phyloP scores from a whole-genome alignment of 2,797 vertebrate species.

The Hylomyscus alleni region DNA sequence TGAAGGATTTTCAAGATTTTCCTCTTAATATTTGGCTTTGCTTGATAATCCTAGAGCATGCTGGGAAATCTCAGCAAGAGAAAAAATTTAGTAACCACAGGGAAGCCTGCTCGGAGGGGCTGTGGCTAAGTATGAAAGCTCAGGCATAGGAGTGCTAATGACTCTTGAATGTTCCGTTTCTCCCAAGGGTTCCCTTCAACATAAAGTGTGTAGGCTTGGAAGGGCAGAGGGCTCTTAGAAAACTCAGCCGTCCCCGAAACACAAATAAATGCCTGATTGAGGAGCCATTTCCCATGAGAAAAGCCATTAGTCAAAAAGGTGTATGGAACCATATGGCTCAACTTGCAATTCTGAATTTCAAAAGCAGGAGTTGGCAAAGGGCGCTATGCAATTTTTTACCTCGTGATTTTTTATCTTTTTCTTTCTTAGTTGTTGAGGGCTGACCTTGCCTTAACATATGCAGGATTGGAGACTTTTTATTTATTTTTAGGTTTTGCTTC shows the following conservation, averaged over 20 bases:
- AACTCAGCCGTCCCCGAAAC: slow-evolving; percentile 58
- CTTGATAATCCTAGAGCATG: slow-evolving; percentile 82
- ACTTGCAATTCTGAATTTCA: slow-evolving; percentile 71
- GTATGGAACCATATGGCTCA: slow-evolving; percentile 43
- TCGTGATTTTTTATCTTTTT: slow-evolving; percentile 54
- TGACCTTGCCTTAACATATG: slow-evolving; percentile 40
- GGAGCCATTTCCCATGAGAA: slow-evolving; percentile 66
- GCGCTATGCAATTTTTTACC: slow-evolving; percentile 9
- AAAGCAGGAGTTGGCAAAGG: slow-evolving; percentile 63
- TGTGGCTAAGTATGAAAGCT: slow-evolving; percentile 72
- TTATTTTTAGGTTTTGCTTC: neutral
- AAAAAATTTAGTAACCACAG: slow-evolving; percentile 77
- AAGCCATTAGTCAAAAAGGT: slow-evolving; percentile 61
- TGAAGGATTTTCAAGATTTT: slow-evolving; percentile 82
- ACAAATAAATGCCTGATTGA: slow-evolving; percentile 59
- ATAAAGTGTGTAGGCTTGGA: slow-evolving; percentile 10
- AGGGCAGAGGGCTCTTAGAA: slow-evolving; percentile 51
- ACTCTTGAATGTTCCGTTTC: slow-evolving; percentile 69
- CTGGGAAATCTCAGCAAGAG: slow-evolving; percentile 84
- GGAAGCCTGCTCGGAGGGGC: slow-evolving; percentile 66
- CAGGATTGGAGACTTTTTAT: neutral
- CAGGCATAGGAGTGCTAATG: slow-evolving; percentile 72
- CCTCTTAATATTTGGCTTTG: slow-evolving; percentile 84
- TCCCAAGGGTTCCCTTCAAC: slow-evolving; percentile 57
- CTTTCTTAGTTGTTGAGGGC: slow-evolving; percentile 54